Evolutionary conservation across 1,140 invertebrate species (phyloP), one percentile per base, ranked within the genome.

Genomic region (Heliconius melpomene): DNA sequence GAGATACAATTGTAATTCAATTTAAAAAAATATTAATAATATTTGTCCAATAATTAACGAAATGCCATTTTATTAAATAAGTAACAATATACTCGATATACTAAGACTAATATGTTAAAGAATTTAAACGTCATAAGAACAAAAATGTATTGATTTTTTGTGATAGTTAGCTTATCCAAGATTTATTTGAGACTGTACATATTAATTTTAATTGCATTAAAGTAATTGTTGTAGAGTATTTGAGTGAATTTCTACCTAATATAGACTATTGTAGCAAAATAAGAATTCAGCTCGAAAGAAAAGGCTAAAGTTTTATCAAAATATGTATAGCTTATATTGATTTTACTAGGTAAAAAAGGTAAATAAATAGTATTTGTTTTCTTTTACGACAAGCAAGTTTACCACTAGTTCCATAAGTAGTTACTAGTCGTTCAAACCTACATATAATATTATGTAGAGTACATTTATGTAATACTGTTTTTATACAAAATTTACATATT

Each of bases 141-240:
- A 74, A 72, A 32, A 46, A 46, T 80, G 75, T 74, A 80, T 77
- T 80, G 75, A 74, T 74, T 82, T 77, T 77, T 84, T 85, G 83
- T 86, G 83, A 85, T 85, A 86, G 72, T 85, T 81, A 78, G 72
- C 72, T 77, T 77, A 66, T 81, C 75, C 75, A 81, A 80, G 66
- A 80, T 84, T 84, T 80, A 83, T 87, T 88, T 84, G 84, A 84
- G 84, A 84, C 81, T 88, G 87, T 88, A 88, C 86, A 83, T 87
- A 86, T 85, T 85, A 81, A 71, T 83, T 82, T 85, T 82, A 82
- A 72, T 38, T 79, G 46, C 70, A 74, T 36, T 46, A 77, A 72
- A 72, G 18, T 77, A 60, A 72, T 7, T 36, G 38, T 36, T 72
- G 16, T 72, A 72, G 20, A 3, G 71, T 72, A 72, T 72, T 36